Evolutionary conservation across 2,113 vertebrate genomes (phyloP).

Genomic region (Dromiciops gliroides): DNA sequence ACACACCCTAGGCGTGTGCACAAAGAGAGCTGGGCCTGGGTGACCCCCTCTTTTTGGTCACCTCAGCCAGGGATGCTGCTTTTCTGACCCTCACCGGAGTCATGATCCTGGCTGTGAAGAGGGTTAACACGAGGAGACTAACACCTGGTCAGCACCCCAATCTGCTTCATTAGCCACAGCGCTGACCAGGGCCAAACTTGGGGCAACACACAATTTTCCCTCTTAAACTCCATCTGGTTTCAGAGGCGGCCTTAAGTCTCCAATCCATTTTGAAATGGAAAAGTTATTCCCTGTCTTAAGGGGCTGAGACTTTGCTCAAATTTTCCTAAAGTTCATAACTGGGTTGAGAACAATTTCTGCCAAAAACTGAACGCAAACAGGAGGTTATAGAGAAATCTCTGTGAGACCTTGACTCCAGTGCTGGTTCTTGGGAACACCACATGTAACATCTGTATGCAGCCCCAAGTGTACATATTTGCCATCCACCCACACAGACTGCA

Average conservation of each 20-base stretch:
- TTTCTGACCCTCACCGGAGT: not conserved
- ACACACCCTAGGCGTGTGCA: not conserved
- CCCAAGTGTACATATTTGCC: not conserved
- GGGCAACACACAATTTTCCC: not conserved
- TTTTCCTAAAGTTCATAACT: not conserved
- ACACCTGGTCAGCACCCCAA: not conserved
- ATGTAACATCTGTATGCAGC: fast-evolving
- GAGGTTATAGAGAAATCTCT: not conserved
- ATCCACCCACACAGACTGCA: not conserved
- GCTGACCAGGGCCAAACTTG: not conserved
- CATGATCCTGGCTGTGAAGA: not conserved
- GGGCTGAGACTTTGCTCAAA: not conserved
- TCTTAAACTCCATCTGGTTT: not conserved
- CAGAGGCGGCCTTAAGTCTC: not conserved
- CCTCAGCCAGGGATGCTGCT: not conserved
- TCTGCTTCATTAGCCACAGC: not conserved
- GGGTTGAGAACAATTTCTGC: constrained; percentile 15
- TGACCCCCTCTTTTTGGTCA: not conserved
- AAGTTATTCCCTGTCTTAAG: not conserved
- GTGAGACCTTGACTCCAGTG: not conserved
- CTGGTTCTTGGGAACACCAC: not conserved
- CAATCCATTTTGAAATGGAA: not conserved
- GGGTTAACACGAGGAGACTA: not conserved
- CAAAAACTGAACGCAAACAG: constrained; percentile 18
- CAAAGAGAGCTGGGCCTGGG: not conserved